Evolutionary conservation across 2,113 vertebrate genomes (phyloP).

Genomic region (Baryphthengus martii): DNA sequence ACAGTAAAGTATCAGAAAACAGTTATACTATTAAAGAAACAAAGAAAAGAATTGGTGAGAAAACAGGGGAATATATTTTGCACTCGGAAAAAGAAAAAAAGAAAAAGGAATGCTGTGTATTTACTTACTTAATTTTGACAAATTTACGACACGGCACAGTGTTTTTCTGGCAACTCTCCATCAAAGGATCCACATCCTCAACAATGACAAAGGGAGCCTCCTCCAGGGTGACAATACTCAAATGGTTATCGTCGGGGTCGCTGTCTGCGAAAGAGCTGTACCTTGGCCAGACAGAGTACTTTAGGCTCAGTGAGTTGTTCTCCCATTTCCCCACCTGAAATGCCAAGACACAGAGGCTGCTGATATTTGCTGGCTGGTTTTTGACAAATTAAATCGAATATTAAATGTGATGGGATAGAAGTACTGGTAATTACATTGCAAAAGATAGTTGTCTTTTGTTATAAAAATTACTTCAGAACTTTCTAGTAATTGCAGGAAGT

Average conservation of each 20-base stretch:
- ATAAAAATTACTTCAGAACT: not conserved
- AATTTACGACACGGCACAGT: conserved; percentile 95
- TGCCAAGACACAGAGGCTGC: not conserved
- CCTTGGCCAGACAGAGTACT: conserved; percentile 94
- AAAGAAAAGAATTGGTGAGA: not conserved
- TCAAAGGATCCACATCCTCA: conserved; percentile 93
- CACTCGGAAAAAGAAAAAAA: not conserved
- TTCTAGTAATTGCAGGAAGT: not conserved
- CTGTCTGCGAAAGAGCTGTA: conserved; percentile 91
- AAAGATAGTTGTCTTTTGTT: not conserved
- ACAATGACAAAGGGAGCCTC: conserved; percentile 97
- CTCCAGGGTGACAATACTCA: conserved; percentile 97
- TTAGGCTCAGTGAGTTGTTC: conserved; percentile 89
- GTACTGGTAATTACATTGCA: not conserved
- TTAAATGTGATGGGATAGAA: not conserved
- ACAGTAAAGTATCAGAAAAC: not conserved
- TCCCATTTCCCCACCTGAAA: conserved; percentile 95
- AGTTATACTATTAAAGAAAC: not conserved
- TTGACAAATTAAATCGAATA: not conserved
- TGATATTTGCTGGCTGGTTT: not conserved
- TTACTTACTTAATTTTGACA: conserved; percentile 89
- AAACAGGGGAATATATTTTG: not conserved
- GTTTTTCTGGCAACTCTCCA: conserved; percentile 95
- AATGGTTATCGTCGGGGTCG: conserved; percentile 92
- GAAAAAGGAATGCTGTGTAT: rapidly evolving